Percentiles rank a stretch among this genome's conserved stretches.
phyloP scores from a whole-genome alignment of 2,113 vertebrate genomes.

The Eupsittula cactorum region DNA sequence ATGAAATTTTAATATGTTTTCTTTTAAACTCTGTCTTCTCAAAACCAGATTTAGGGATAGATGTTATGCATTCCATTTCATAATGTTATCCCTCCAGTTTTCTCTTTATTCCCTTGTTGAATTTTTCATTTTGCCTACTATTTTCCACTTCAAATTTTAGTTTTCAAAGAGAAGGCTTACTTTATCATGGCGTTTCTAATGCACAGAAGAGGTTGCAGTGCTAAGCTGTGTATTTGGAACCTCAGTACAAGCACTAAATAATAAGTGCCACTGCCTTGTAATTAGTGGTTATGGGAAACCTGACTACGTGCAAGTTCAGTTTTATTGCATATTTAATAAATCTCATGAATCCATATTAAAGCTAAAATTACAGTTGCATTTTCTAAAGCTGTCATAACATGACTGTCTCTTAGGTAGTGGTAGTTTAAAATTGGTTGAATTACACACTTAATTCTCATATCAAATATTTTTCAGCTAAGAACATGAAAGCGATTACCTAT shows the following conservation, averaged over 20 bases:
- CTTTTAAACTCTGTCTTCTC: conserved; percentile 33
- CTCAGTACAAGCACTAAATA: conserved; percentile 14
- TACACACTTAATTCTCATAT: conserved; percentile 46
- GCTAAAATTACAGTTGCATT: conserved; percentile 50
- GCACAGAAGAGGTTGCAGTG: neutral
- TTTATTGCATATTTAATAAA: conserved; percentile 46
- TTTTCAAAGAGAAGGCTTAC: conserved; percentile 1
- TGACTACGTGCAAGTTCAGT: conserved; percentile 24
- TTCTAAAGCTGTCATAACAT: conserved; percentile 55
- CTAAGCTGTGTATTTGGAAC: neutral
- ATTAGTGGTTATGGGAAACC: neutral
- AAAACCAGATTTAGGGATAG: neutral
- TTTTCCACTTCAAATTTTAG: conserved; percentile 19
- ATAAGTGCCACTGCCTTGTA: neutral
- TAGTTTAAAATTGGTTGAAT: conserved; percentile 49
- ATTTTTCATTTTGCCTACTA: conserved; percentile 18
- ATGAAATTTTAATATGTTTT: conserved; percentile 63
- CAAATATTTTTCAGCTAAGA: conserved; percentile 45
- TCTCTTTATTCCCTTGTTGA: conserved; percentile 13
- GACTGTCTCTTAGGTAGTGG: conserved; percentile 33
- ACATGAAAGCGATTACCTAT: conserved; percentile 11
- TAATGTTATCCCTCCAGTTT: neutral
- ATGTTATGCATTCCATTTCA: neutral
- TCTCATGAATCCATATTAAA: conserved; percentile 43
- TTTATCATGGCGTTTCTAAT: neutral